Evolutionary conservation across 35 echinoderm and acorn worm species (phyloP).

Genomic region (Patiria miniata): DNA sequence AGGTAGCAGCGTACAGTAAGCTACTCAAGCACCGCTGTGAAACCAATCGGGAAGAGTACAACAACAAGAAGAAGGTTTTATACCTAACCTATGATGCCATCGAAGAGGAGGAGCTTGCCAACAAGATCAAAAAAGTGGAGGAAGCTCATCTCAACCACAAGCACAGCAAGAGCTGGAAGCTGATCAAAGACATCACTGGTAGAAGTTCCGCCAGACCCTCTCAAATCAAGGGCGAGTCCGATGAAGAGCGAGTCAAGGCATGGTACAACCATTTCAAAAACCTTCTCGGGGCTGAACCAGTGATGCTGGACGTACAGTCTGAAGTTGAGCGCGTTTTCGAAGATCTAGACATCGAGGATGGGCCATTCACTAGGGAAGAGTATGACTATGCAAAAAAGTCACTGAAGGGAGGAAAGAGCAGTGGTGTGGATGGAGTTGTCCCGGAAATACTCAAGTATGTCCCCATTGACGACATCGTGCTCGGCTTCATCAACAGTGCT

Average conservation of each 20-base stretch:
- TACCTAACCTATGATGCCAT: not conserved
- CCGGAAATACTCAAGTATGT: not conserved
- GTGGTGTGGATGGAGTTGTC: not conserved
- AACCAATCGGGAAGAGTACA: not conserved
- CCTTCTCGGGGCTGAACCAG: not conserved
- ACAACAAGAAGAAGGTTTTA: not conserved
- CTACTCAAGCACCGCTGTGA: not conserved
- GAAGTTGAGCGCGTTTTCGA: not conserved
- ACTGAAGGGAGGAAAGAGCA: slow-evolving; percentile 6
- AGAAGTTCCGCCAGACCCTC: not conserved
- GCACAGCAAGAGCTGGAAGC: slow-evolving; percentile 5
- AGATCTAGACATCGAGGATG: too few species aligned
- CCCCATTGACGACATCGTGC: too few species aligned
- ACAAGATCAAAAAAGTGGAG: not conserved
- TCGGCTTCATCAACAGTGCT: not conserved
- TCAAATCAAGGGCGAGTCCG: slow-evolving; percentile 6
- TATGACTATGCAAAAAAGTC: not conserved
- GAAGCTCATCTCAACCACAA: slow-evolving; percentile 7
- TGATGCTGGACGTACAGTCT: not conserved
- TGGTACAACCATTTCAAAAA: slow-evolving; percentile 8
- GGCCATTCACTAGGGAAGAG: not conserved
- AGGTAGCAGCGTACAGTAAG: too few species aligned
- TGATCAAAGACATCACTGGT: not conserved
- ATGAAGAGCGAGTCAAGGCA: not conserved
- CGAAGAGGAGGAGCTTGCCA: not conserved